Evolutionary conservation across 1,140 invertebrate species (phyloP), one percentile per base, ranked within the genome.

Genomic region (Drosophila albomicans): DNA sequence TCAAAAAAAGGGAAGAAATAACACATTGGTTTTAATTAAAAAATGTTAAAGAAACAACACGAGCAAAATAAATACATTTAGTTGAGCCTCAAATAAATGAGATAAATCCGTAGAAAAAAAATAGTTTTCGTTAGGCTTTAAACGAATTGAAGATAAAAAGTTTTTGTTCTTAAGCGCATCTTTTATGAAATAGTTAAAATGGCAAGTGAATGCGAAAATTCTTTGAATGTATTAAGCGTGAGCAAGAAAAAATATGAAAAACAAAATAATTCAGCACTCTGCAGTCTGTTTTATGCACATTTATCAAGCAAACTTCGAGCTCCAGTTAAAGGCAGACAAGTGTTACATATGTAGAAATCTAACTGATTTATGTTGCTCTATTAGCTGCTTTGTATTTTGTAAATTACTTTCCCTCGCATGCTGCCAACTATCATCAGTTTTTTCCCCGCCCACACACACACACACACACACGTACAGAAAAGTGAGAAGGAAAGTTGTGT

Each of bases 361-460:
- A 61, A 73, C 46, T 68, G 70, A 73, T 69, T 74, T 56, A 74
- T 62, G 65, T 8, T 10, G 16, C 38, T 56, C 65, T 74, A 57
- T 74, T 74, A 69, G 71, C 11, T 15, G 54, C 11, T 32, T 62
- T 72, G 51, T 71, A 41, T 64, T 48, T 61, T 15, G 16, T 30
- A 73, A 58, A 59, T 67, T 52, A 64, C 38, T 64, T 28, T 64
- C 38, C 16, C 49, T 65, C 13, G 61, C 49, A 10, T 35, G 28
- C 30, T 66, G 62, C 10, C 35, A 73, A 73, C 70, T 67, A 73
- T 67, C 70, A 35, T 35, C 62, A 43, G 51, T 48, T 49, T 41
- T 20, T 0, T 30, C 28, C 16, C 32, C 7, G 13, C n/a, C 20
- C 7, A 56, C 10, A 30, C 20, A 32, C n/a, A 20, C 13, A 7